Evolutionary conservation across 2,113 vertebrate species (phyloP), one percentile per base, ranked within the genome.

Genomic region (Coreoperca whiteheadi): DNA sequence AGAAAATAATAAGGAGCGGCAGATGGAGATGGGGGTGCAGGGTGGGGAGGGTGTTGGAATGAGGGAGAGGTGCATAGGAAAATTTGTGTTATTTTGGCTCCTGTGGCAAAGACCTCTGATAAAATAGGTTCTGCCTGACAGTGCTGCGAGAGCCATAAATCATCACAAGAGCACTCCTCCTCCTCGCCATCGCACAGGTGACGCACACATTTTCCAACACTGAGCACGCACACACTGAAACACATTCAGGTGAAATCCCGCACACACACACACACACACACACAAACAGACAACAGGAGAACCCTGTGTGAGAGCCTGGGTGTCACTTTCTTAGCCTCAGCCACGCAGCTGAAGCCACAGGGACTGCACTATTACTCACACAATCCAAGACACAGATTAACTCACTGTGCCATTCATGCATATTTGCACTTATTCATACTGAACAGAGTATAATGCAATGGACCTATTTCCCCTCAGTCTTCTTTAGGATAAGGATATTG

Each of bases 81-180:
- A 79, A 77, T 66, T 21, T 73, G 82, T 91, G 81, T 89, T 92
- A 91, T 93, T 93, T 85, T 88, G 91, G 81, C 88, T 92, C 84
- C 79, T 63, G 66, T 86, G 87, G 85, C 83, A 79, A 87, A 80
- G 86, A 88, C 92, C 89, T 91, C 89, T 90, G 92, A 91, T 93
- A 94, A 92, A 92, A 92, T 74, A 78, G 79, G 72, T 30, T 51
- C 84, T 86, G 82, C 90, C 91, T 92, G 91, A 82, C 86, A 86
- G 77, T 87, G 85, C 87, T 83, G 61, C 25, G 37, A 87, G 83
- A 79, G 82, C 88, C 88, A 94, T 95, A 94, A 95, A 94, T 95
- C 94, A 94, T 79, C 69, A 56, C 74, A 23, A 89, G 77, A 84
- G 82, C 80, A 70, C 73, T 89, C 59, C 83, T 82, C 79, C 82